phyloP scores from a whole-genome alignment of 2,888 invertebrate species.

The Cataglyphis albicans region DNA sequence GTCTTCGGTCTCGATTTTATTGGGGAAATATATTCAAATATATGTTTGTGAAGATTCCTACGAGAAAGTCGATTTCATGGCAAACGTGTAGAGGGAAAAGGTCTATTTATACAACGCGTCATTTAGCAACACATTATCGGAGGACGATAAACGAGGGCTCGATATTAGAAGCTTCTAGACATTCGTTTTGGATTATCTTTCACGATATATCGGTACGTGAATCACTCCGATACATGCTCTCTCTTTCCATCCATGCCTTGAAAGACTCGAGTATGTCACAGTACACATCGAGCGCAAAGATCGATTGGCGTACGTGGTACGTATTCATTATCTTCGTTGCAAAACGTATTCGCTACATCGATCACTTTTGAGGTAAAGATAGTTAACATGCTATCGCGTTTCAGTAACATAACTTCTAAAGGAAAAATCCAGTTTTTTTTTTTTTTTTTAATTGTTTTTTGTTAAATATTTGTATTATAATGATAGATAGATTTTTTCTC shows the following conservation, averaged over 20 bases:
- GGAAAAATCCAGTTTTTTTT: not conserved
- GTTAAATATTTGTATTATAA: not conserved
- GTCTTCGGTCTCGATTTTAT: slow-evolving; percentile 30
- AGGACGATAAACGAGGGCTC: slow-evolving; percentile 8
- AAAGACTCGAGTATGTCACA: slow-evolving; percentile 53
- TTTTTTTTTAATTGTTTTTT: not conserved
- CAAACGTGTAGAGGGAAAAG: not conserved
- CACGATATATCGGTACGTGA: slow-evolving; percentile 39
- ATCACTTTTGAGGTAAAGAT: slow-evolving; percentile 62
- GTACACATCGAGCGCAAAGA: slow-evolving; percentile 62
- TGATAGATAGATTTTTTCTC: not conserved
- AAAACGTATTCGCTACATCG: slow-evolving; percentile 65
- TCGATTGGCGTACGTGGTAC: slow-evolving; percentile 61
- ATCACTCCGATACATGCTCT: slow-evolving; percentile 37
- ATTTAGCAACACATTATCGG: not conserved
- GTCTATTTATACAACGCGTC: slow-evolving; percentile 2
- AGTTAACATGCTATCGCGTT: slow-evolving; percentile 39
- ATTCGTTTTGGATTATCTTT: slow-evolving; percentile 23
- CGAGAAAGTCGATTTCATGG: not conserved
- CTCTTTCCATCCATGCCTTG: slow-evolving; percentile 22
- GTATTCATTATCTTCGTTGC: slow-evolving; percentile 67
- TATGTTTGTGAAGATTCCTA: not conserved
- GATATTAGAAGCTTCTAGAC: slow-evolving; percentile 14
- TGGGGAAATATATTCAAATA: slow-evolving; percentile 3
- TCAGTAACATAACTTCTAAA: slow-evolving; percentile 38